These are phyloP conservation scores for Gallinago jamesoni DNA, from an alignment of 2,113 vertebrate genomes.

Conservation along the genomic window DNA sequence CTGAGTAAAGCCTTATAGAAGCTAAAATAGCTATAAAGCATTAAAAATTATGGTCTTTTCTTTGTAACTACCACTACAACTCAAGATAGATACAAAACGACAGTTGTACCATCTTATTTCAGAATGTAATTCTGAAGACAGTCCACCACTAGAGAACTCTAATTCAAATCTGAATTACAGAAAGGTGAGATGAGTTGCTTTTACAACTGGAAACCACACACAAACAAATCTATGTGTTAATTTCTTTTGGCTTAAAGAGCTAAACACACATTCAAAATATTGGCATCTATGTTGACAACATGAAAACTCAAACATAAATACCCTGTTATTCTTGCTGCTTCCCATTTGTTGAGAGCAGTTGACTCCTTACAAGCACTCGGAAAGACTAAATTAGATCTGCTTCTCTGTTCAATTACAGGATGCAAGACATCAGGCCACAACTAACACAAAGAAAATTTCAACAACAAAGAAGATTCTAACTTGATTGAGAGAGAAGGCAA, in stretches of 20 bases:
- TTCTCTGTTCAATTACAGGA: background rate
- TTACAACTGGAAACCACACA: background rate
- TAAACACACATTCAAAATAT: background rate
- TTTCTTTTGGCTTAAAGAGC: background rate
- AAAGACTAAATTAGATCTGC: background rate
- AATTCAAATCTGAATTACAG: background rate
- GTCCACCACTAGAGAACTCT: background rate
- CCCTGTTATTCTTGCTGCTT: background rate
- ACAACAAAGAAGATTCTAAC: background rate
- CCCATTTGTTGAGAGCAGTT: background rate
- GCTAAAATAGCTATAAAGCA: background rate
- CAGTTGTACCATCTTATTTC: background rate
- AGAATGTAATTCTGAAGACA: background rate
- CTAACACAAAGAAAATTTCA: background rate
- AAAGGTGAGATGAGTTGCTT: background rate
- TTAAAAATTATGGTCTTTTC: background rate
- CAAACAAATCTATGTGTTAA: background rate
- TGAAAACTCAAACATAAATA: background rate
- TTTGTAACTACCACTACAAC: background rate
- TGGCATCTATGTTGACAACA: background rate
- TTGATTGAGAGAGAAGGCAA: background rate
- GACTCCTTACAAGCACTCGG: background rate
- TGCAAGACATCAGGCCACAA: background rate
- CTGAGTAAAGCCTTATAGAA: background rate
- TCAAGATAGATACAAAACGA: background rate